phyloP scores from a whole-genome alignment of 1,140 invertebrate genomes.

The Teleopsis dalmanni region DNA sequence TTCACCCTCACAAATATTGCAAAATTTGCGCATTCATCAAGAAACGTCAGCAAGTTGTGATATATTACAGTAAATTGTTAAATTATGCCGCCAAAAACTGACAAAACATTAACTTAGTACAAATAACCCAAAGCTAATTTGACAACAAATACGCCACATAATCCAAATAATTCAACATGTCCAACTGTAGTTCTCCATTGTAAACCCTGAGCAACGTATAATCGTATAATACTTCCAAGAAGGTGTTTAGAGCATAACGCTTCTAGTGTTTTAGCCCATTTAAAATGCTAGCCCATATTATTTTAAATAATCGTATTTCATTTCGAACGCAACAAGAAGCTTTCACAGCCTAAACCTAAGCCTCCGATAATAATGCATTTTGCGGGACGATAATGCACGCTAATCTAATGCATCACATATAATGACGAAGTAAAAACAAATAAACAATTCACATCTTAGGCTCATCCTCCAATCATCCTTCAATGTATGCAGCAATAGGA shows the following conservation, averaged over 20 bases:
- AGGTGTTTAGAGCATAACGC: conserved; percentile 11
- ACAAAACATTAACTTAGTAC: conserved; percentile 2
- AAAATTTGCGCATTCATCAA: neutral
- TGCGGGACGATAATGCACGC: conserved; percentile 8
- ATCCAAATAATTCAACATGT: neutral
- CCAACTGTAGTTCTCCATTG: neutral
- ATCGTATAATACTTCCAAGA: conserved; percentile 1
- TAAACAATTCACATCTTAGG: neutral
- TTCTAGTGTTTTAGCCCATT: conserved; percentile 6
- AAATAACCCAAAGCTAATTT: neutral
- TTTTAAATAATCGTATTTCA: neutral
- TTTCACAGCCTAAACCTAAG: neutral
- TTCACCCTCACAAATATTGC: too few relatives aligned
- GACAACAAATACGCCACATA: neutral
- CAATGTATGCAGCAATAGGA: neutral
- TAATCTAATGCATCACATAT: conserved; percentile 8
- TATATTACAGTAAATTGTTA: neutral
- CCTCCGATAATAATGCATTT: conserved; percentile 7
- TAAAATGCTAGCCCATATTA: neutral
- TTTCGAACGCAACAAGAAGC: neutral
- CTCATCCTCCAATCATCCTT: too few relatives aligned
- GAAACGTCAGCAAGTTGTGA: neutral
- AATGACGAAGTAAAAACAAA: neutral
- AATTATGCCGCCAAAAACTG: conserved; percentile 6
- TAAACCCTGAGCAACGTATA: neutral